phyloP scores from a whole-genome alignment of 2,797 vertebrate genomes.

The Tokudaia tokunoshimensis region DNA sequence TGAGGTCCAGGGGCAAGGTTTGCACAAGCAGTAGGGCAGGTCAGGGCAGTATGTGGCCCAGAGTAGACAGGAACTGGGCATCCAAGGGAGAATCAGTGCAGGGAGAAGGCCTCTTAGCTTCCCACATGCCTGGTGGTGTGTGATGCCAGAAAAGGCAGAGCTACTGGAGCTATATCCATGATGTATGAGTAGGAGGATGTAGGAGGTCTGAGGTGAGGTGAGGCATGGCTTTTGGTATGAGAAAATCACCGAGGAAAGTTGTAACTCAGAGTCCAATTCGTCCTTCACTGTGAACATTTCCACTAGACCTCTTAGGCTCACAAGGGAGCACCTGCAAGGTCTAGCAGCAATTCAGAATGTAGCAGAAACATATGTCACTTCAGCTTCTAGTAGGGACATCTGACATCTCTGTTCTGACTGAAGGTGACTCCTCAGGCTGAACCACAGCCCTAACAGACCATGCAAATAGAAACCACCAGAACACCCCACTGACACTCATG shows the following conservation, averaged over 20 bases:
- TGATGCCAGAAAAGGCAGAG: background rate
- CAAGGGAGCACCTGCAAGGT: background rate
- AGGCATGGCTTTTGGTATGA: background rate
- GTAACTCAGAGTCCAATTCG: background rate
- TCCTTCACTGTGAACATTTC: background rate
- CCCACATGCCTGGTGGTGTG: too few relatives aligned
- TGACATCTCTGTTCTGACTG: background rate
- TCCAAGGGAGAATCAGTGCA: background rate
- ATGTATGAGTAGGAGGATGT: background rate
- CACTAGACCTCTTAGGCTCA: background rate
- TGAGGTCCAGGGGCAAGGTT: background rate
- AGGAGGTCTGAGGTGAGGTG: background rate
- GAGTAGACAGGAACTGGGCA: background rate
- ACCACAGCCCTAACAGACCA: accelerated
- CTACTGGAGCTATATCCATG: accelerated
- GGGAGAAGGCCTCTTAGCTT: background rate
- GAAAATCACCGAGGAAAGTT: background rate
- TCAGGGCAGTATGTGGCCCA: background rate
- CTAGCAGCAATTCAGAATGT: background rate
- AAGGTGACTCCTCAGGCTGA: background rate
- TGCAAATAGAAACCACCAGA: background rate
- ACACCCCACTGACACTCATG: too few relatives aligned
- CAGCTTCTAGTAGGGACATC: background rate
- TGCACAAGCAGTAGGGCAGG: background rate
- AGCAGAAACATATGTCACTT: background rate